Conservation (phyloP, 2,113 vertebrate species). For the Jacana jacana region DNA sequence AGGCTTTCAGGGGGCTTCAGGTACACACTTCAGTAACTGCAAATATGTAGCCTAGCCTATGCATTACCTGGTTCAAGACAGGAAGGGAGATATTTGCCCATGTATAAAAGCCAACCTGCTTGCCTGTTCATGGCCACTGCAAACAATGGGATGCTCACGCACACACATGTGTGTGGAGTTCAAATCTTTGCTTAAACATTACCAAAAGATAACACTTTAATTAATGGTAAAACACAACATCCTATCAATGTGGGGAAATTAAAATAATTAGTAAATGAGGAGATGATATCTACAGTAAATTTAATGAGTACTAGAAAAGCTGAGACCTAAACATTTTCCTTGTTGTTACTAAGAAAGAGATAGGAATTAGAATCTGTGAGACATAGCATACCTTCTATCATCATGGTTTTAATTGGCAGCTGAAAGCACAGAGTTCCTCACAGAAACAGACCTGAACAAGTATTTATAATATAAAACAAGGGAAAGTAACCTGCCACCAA, state of each 20-base stretch:
- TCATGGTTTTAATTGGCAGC: not conserved
- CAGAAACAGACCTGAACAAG: conserved; percentile 8
- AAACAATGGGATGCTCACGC: not conserved
- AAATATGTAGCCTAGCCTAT: not conserved
- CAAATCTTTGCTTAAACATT: not conserved
- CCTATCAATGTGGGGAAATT: not conserved
- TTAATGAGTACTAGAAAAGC: not conserved
- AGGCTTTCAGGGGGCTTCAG: not conserved
- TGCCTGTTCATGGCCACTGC: not conserved
- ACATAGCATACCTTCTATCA: not conserved
- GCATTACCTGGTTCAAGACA: not conserved
- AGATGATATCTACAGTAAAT: not conserved
- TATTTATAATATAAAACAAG: conserved; percentile 40
- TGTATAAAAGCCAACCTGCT: not conserved
- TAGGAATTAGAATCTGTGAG: not conserved
- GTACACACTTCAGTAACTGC: not conserved
- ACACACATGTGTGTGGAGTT: not conserved
- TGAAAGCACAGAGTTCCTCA: not conserved
- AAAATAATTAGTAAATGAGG: not conserved
- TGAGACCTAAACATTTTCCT: not conserved
- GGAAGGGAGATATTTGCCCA: not conserved
- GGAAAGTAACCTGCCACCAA: conserved; percentile 40
- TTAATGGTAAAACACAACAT: not conserved
- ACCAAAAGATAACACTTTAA: not conserved
- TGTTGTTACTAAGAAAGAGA: not conserved